Percentiles rank a stretch among this genome's conserved stretches.
phyloP scores from a whole-genome alignment of 2,113 vertebrate genomes.

The Solenodon paradoxus region DNA sequence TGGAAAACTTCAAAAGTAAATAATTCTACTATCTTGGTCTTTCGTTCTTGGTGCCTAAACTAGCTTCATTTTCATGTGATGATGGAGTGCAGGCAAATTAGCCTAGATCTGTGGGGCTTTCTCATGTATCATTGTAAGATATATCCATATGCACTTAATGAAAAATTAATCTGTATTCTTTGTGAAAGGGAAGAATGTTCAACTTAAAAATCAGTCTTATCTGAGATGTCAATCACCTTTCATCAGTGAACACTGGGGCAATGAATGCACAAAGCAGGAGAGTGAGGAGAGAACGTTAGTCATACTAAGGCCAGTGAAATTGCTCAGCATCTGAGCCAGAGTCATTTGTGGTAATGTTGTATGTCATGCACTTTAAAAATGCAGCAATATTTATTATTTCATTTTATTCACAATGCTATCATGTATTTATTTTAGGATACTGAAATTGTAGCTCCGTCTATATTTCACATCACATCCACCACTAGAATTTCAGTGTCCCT shows the following conservation, averaged over 20 bases:
- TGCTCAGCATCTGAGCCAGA: slow-evolving; percentile 6
- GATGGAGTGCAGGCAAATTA: slow-evolving; percentile 60
- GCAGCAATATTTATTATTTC: too few relatives aligned
- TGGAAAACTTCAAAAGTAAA: slow-evolving; percentile 77
- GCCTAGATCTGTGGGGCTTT: slow-evolving; percentile 49
- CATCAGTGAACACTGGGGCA: background rate
- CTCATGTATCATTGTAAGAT: slow-evolving; percentile 64
- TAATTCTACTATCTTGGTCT: slow-evolving; percentile 78
- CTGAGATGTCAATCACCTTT: slow-evolving; percentile 36
- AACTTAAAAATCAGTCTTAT: slow-evolving; percentile 53
- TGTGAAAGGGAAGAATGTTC: slow-evolving; percentile 59
- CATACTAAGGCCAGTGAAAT: slow-evolving; percentile 41
- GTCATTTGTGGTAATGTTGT: background rate
- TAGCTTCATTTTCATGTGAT: slow-evolving; percentile 78
- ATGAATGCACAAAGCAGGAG: background rate
- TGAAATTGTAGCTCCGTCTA: too few relatives aligned
- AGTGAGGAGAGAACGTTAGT: background rate
- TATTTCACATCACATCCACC: too few relatives aligned
- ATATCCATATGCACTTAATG: slow-evolving; percentile 62
- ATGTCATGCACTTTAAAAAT: background rate
- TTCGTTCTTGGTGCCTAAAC: slow-evolving; percentile 72
- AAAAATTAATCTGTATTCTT: slow-evolving; percentile 75
- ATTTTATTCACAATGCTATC: too few relatives aligned
- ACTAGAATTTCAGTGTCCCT: too few relatives aligned
- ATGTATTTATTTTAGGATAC: too few relatives aligned